A percentile compares a stretch with the other conserved stretches of the same genome.
Conservation (phyloP, 2,113 vertebrate genomes). For the Dipodomys spectabilis region DNA sequence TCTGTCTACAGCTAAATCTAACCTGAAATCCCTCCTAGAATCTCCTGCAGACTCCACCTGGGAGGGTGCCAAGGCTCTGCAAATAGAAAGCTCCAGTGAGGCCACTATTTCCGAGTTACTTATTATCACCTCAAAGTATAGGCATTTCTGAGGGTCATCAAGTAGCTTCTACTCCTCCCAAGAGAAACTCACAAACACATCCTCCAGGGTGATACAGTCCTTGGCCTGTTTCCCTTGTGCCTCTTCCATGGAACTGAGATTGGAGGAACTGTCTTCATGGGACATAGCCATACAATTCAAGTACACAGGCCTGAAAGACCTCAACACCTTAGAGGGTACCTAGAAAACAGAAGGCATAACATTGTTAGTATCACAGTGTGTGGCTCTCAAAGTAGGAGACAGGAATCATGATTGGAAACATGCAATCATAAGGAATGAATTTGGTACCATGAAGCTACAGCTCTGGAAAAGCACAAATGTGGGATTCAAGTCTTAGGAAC, state of each 20-base stretch:
- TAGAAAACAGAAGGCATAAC: background rate
- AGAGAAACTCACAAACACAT: background rate
- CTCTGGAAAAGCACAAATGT: background rate
- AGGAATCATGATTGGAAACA: too few species aligned
- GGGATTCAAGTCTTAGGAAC: rapidly evolving
- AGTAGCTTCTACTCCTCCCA: background rate
- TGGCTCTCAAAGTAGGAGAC: background rate
- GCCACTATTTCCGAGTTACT: background rate
- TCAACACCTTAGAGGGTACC: rapidly evolving
- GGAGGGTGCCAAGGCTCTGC: too few species aligned
- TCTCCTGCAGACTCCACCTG: rapidly evolving
- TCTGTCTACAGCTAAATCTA: background rate
- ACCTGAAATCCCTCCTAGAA: rapidly evolving
- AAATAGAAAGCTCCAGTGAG: background rate
- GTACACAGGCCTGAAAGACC: background rate
- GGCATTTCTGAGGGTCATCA: background rate
- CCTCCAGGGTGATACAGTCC: background rate
- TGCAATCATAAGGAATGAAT: too few species aligned
- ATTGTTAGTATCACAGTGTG: background rate
- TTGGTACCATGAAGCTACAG: too few species aligned
- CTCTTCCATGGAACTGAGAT: rapidly evolving
- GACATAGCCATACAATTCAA: too few species aligned
- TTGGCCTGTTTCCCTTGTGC: rapidly evolving
- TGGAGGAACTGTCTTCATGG: background rate
- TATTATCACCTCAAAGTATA: background rate